Conservation (phyloP, 1,140 invertebrate species). For the Drosophila nasuta region DNA sequence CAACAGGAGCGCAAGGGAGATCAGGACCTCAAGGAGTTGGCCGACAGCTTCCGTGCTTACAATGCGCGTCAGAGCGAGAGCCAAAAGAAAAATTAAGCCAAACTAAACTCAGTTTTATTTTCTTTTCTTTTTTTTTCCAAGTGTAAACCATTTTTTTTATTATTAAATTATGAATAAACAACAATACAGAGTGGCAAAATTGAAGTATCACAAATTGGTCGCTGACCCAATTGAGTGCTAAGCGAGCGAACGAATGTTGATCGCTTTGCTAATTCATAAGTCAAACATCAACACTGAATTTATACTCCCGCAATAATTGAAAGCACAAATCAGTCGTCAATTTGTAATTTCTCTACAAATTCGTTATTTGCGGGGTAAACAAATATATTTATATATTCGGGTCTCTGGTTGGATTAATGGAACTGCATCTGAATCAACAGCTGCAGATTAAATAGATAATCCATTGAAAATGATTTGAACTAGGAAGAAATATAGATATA, state of each 20-base stretch:
- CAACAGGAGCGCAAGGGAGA: constrained; percentile 47
- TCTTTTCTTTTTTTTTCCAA: constrained; percentile 26
- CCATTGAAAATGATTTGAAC: not conserved
- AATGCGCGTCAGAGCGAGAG: constrained; percentile 19
- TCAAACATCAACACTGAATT: constrained; percentile 19
- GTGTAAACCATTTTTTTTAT: not conserved
- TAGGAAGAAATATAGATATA: not conserved
- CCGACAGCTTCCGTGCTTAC: constrained; percentile 55
- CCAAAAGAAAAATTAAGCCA: constrained; percentile 13
- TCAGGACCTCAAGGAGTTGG: constrained; percentile 33
- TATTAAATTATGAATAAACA: not conserved
- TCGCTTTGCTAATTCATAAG: constrained; percentile 14
- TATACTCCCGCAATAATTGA: constrained; percentile 1
- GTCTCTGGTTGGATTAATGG: not conserved
- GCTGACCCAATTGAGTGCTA: too few relatives aligned
- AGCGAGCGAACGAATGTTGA: not conserved
- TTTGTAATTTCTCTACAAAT: constrained; percentile 7
- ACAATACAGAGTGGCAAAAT: not conserved
- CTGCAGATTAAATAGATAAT: not conserved
- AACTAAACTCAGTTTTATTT: not conserved
- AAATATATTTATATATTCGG: not conserved
- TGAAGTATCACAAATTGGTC: not conserved
- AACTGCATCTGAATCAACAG: not conserved
- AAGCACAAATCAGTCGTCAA: constrained; percentile 1
- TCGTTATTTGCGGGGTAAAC: not conserved